A percentile compares a stretch with the other conserved stretches of the same genome.
Conservation (phyloP, 1,140 invertebrate species). For the Venustaconcha ellipsiformis region DNA sequence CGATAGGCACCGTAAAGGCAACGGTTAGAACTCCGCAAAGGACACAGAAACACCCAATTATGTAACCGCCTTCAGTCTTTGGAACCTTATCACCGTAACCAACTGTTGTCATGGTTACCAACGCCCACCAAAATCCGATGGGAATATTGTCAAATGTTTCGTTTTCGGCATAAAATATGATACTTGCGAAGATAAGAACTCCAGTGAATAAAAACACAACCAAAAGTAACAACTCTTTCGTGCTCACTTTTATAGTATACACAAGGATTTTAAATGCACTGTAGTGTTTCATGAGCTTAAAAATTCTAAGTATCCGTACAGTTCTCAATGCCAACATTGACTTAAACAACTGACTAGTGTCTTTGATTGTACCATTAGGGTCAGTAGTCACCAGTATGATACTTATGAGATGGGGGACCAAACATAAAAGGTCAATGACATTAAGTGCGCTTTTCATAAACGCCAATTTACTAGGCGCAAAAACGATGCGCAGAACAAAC, state of each 20-base stretch:
- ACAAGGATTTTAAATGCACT: conserved; percentile 68
- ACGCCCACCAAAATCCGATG: conserved; percentile 95
- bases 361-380: conserved; percentile 38
- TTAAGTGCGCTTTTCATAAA: conserved; percentile 59
- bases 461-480: conserved; percentile 54
- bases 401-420: conserved; percentile 61
- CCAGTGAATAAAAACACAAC: conserved; percentile 66
- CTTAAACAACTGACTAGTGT: conserved; percentile 49
- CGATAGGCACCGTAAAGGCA: conserved; percentile 96
- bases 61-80: conserved; percentile 79
- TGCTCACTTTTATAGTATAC: conserved; percentile 67
- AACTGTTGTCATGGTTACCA: conserved; percentile 99
- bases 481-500: conserved; percentile 50
- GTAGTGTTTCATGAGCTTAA: conserved; percentile 69
- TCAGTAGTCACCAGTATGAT: conserved; percentile 58
- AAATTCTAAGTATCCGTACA: conserved; percentile 63
- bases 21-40: conserved; percentile 96
- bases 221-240: conserved; percentile 64
- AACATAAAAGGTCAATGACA: conserved; percentile 64
- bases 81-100: conserved; percentile 80
- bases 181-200: conserved; percentile 66
- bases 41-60: conserved; percentile 95
- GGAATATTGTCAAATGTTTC: conserved; percentile 82
- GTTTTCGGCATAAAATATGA: conserved; percentile 64
- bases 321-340: conserved; percentile 57